Percentiles rank a stretch among this genome's conserved stretches.
phyloP scores from a whole-genome alignment of 2,113 vertebrate species.

The Rana temporaria region DNA sequence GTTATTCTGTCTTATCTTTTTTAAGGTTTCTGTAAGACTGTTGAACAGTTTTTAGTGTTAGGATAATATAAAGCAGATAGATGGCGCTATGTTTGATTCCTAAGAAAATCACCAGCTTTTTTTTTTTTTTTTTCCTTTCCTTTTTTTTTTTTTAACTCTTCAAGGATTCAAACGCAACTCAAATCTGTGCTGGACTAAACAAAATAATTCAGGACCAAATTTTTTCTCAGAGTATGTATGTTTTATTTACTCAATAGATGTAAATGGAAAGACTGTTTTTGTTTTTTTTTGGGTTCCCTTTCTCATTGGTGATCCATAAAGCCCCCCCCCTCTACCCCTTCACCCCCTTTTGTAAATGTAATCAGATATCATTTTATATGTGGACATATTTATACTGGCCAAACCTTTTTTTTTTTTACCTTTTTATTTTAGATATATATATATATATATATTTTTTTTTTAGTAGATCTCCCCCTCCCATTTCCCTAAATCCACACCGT shows the following conservation, averaged over 20 bases:
- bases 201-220: slow-evolving; percentile 96
- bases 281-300: slow-evolving; percentile 41
- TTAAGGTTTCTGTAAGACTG: slow-evolving; percentile 95
- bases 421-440: slow-evolving; percentile 73
- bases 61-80: slow-evolving; percentile 93
- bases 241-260: slow-evolving; percentile 80
- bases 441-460: no score
- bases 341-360: slow-evolving; percentile 87
- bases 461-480: slow-evolving; percentile 84
- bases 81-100: slow-evolving; percentile 98
- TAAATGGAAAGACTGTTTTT: slow-evolving; percentile 83
- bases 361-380: slow-evolving; percentile 98
- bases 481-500: slow-evolving; percentile 86
- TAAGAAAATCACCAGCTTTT: slow-evolving; percentile 96
- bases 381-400: slow-evolving; percentile 99
- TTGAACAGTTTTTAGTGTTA: slow-evolving; percentile 96
- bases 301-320: slow-evolving; percentile 85
- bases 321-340: slow-evolving; percentile 56
- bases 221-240: slow-evolving; percentile 87
- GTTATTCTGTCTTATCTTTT: slow-evolving; percentile 90
- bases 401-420: slow-evolving; percentile 82
- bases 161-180: slow-evolving; percentile 98
- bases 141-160: slow-evolving; percentile 92
- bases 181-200: slow-evolving; percentile 98
- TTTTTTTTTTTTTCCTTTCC: slow-evolving; percentile 89